A percentile compares a stretch with the other conserved stretches of the same genome.
These are phyloP conservation scores for Nycticryphes semicollaris DNA, from an alignment of 2,113 vertebrate species.

Conservation along the genomic window DNA sequence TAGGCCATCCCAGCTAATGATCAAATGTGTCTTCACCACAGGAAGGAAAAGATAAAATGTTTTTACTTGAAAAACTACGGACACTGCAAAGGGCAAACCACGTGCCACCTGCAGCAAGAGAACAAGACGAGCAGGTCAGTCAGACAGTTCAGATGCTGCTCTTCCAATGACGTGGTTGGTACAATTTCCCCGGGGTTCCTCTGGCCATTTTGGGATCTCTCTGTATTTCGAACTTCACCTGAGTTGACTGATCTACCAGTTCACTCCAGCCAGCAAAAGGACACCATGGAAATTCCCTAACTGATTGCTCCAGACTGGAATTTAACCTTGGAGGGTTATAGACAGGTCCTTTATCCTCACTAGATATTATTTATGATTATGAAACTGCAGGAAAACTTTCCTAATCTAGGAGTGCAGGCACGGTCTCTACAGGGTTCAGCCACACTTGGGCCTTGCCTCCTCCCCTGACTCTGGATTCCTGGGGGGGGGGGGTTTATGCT, in stretches of 20 bases:
- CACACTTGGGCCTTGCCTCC: background rate
- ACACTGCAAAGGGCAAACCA: conserved; percentile 50
- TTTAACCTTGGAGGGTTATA: background rate
- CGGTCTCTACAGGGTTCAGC: background rate
- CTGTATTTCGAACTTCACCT: background rate
- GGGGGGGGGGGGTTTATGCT: background rate
- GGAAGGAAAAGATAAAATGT: conserved; percentile 89
- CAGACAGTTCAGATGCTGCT: background rate
- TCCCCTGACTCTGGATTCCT: background rate
- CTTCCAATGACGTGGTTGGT: rapidly evolving
- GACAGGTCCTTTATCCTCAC: background rate
- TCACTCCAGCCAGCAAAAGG: background rate
- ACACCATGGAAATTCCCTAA: background rate
- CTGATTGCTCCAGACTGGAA: background rate
- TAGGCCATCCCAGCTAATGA: background rate
- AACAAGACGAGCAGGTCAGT: conserved; percentile 61
- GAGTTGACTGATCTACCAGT: background rate
- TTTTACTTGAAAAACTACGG: conserved; percentile 80
- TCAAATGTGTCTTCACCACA: conserved; percentile 44
- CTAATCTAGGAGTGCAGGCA: background rate
- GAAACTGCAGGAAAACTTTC: background rate
- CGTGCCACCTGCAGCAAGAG: rapidly evolving
- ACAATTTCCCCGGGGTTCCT: background rate
- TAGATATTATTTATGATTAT: background rate
- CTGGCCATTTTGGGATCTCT: background rate